Percentiles rank a stretch among this genome's conserved stretches.
Evolutionary conservation across 1,140 invertebrate species (phyloP).

Genomic region (Heliconius hermathena): DNA sequence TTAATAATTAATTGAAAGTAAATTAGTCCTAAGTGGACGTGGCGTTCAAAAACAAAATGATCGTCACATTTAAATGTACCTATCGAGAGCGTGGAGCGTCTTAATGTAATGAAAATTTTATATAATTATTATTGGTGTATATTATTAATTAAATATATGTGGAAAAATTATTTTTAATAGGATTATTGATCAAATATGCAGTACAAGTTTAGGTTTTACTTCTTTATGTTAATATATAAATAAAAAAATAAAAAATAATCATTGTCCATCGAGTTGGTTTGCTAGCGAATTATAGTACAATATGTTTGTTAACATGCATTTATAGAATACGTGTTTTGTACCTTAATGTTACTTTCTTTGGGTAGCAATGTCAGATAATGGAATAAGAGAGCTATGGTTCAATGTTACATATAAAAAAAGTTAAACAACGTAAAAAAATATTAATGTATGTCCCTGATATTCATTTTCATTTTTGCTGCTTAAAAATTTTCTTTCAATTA

Average conservation of each 20-base stretch:
- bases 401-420: slow-evolving; percentile 23
- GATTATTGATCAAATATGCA: slow-evolving; percentile 62
- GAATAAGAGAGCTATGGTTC: background rate
- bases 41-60: slow-evolving; percentile 8
- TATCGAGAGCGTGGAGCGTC: slow-evolving; percentile 39
- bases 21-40: slow-evolving; percentile 11
- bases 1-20: slow-evolving; percentile 9
- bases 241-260: slow-evolving; percentile 17
- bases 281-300: slow-evolving; percentile 62
- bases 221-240: slow-evolving; percentile 50
- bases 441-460: too few relatives aligned
- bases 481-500: background rate
- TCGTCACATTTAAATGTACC: slow-evolving; percentile 21
- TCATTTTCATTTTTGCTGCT: background rate
- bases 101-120: slow-evolving; percentile 54
- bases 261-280: slow-evolving; percentile 54
- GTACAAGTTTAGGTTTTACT: slow-evolving; percentile 66
- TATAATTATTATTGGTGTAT: slow-evolving; percentile 72
- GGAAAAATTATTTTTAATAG: slow-evolving; percentile 64
- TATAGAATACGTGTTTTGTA: slow-evolving; percentile 68
- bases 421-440: background rate
- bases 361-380: slow-evolving; percentile 31
- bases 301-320: slow-evolving; percentile 68
- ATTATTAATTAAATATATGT: slow-evolving; percentile 53
- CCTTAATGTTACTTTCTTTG: slow-evolving; percentile 53